These are phyloP conservation scores for Ailuropoda melanoleuca DNA, from an alignment of 2,113 vertebrate genomes.

Conservation along the genomic window DNA sequence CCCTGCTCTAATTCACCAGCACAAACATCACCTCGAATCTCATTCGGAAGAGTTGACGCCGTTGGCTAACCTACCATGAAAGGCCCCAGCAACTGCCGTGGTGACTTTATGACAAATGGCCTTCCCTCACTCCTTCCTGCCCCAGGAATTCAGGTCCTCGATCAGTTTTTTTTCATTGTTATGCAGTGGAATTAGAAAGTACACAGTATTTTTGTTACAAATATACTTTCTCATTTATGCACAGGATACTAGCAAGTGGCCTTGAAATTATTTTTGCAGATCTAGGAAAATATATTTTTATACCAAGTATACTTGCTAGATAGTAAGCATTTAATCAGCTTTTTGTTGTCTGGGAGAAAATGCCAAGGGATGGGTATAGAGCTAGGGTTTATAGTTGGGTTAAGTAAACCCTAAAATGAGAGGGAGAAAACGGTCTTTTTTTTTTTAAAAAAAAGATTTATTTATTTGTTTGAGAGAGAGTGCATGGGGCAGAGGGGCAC, in stretches of 20 bases:
- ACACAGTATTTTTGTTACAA: constrained; percentile 5
- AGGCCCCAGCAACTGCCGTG: background rate
- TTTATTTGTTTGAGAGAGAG: background rate
- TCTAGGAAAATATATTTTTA: constrained; percentile 22
- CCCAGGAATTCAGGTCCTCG: background rate
- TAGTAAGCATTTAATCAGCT: constrained; percentile 35
- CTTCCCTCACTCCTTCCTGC: background rate
- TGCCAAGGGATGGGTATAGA: background rate
- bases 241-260: background rate
- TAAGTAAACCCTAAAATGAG: constrained; percentile 2
- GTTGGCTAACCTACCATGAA: constrained; percentile 20
- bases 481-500: background rate
- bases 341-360: constrained; percentile 40
- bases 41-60: background rate
- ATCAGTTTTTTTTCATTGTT: background rate
- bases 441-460: background rate
- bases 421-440: background rate
- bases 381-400: background rate
- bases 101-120: background rate
- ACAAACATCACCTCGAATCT: background rate
- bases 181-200: constrained; percentile 25
- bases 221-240: constrained; percentile 9
- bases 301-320: background rate
- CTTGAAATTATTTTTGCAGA: constrained; percentile 41
- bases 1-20: background rate